Conservation (phyloP, 2,888 invertebrate genomes). For the Oscheius sp. region DNA sequence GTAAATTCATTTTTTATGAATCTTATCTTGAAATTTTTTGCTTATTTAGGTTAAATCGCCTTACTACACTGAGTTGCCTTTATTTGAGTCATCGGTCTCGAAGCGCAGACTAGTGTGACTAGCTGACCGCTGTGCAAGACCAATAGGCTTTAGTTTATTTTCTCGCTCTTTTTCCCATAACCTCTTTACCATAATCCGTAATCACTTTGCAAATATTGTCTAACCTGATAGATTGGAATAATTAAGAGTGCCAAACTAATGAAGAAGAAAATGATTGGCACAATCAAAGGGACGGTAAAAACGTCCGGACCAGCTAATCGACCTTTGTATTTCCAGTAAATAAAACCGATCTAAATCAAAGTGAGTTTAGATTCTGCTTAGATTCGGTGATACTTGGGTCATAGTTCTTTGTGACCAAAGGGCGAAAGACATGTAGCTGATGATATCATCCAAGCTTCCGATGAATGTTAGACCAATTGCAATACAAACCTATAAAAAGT, state of each 20-base stretch:
- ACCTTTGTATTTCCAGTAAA: constrained; percentile 43
- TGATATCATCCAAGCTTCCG: constrained; percentile 61
- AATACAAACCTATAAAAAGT: constrained; percentile 45
- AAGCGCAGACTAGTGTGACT: too few species aligned
- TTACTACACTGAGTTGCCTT: too few species aligned
- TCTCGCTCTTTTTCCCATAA: too few species aligned
- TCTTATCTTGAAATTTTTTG: too few species aligned
- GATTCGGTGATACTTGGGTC: constrained; percentile 32
- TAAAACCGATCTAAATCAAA: constrained; percentile 39
- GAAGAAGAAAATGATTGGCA: constrained; percentile 54
- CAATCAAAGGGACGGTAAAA: constrained; percentile 54
- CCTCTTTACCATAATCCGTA: too few species aligned
- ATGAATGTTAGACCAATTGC: constrained; percentile 59
- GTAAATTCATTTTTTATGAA: too few species aligned
- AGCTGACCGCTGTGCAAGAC: too few species aligned
- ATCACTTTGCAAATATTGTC: constrained; percentile 1
- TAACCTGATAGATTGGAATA: constrained; percentile 54
- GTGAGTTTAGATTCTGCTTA: neutral
- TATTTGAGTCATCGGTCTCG: too few species aligned
- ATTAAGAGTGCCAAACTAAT: constrained; percentile 59
- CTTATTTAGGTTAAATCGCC: too few species aligned
- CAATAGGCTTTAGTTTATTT: too few species aligned
- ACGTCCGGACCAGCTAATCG: constrained; percentile 34
- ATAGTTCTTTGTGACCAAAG: constrained; percentile 58
- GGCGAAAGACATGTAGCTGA: constrained; percentile 64